Evolutionary conservation across 2,888 invertebrate genomes (phyloP).

Genomic region (Aspidapion aeneum): DNA sequence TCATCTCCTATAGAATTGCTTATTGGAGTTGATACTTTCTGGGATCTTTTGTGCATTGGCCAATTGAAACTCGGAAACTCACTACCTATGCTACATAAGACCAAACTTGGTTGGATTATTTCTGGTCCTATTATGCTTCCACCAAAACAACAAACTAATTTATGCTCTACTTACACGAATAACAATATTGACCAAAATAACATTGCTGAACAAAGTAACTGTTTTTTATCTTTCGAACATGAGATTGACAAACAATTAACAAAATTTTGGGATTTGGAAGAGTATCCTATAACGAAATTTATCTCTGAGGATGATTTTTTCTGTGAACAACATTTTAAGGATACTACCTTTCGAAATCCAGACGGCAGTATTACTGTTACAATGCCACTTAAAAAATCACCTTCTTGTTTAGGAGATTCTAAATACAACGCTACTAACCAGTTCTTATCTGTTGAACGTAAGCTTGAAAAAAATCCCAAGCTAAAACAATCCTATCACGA

Average conservation of each 20-base stretch:
- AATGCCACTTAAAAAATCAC: constrained; percentile 18
- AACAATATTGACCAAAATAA: neutral
- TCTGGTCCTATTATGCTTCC: constrained; percentile 13
- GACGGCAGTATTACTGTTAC: constrained; percentile 19
- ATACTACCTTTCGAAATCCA: constrained; percentile 9
- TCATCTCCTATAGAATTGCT: constrained; percentile 11
- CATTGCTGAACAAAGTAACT: neutral
- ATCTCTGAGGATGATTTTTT: constrained; percentile 17
- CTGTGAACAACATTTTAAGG: constrained; percentile 21
- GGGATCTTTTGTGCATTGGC: constrained; percentile 13
- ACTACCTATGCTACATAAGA: constrained; percentile 19
- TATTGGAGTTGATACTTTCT: constrained; percentile 15
- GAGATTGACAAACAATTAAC: constrained; percentile 8
- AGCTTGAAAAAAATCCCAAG: constrained; percentile 22
- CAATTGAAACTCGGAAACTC: constrained; percentile 12
- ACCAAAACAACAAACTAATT: neutral
- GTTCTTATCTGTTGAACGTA: too few relatives aligned
- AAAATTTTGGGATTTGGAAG: constrained; percentile 20
- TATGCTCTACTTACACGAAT: neutral
- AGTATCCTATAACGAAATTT: constrained; percentile 7
- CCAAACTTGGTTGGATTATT: constrained; percentile 20
- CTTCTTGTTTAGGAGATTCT: constrained; percentile 21
- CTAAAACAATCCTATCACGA: constrained; percentile 17
- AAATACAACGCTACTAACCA: constrained; percentile 19
- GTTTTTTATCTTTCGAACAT: neutral